Base-by-base conservation (phyloP, 2,113 vertebrate species). In the Hymenochirus boettgeri region DNA sequence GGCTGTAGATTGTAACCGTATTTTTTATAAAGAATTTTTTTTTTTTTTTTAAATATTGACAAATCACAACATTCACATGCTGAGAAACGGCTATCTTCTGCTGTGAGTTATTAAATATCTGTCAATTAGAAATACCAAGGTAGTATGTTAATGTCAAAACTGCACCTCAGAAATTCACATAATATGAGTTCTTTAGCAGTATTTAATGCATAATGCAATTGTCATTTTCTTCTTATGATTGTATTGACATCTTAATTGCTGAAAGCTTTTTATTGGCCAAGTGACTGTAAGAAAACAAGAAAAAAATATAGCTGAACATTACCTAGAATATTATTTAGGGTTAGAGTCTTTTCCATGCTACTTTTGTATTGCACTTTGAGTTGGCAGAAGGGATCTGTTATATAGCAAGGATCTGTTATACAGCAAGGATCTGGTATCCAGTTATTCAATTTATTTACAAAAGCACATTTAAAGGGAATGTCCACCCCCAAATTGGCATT, bases 61-160 rank as follows among this genome's bases (percentile, higher is more conserved):
- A 79, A 74, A 48, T 76, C 79, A 57, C 73, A 67, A 70, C 77
- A 81, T 89, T 77, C 83, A 79, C 79, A 82, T 82, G 80, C 84
- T 61, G 18, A 69, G 46, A 65, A 70, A 81, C 82, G 75, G 74
- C 75, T 80, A 77, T 84, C 79, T 79, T 83, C 79, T 63, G 63
- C 72, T 83, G 73, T 83, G 79, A 82, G 82, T 89, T 88, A 88
- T 92, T 90, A 87, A 84, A 87, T 86, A 84, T 88, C 80, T 83
- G 87, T 89, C 89, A 89, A 87, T 93, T 91, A 90, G 82, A 85
- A 85, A 90, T 83, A 88, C 85, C 88, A 88, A 85, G 85, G 87
- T 89, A 90, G 88, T 87, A 89, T 85, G 86, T 86, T 89, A 89
- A 88, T 91, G 88, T 90, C 88, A 88, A 88, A 90, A 89, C 88